Percentiles rank a stretch among this genome's conserved stretches.
Conservation (phyloP, 2,888 invertebrate species). For the Apeira syringaria region DNA sequence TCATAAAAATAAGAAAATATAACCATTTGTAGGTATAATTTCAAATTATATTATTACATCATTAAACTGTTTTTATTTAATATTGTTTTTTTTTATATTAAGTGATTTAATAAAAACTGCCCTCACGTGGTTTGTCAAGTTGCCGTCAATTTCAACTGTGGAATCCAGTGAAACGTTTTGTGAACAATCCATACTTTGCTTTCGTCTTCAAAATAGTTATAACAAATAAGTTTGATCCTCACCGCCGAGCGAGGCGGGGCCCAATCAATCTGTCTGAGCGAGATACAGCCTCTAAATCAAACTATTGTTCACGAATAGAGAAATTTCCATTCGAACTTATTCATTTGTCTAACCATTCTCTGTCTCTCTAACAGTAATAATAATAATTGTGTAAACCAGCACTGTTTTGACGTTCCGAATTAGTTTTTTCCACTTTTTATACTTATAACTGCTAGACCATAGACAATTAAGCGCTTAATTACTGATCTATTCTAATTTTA, state of each 20-base stretch:
- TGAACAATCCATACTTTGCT: conserved; percentile 10
- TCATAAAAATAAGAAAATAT: too few relatives aligned
- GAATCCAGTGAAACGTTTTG: too few relatives aligned
- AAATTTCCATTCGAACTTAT: conserved; percentile 83
- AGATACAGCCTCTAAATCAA: conserved; percentile 82
- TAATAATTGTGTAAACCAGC: conserved; percentile 53
- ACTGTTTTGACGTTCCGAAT: conserved; percentile 35
- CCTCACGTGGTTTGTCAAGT: too few relatives aligned
- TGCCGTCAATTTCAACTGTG: too few relatives aligned
- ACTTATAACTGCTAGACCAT: conserved; percentile 18
- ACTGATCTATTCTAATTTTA: conserved; percentile 34
- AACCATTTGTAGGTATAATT: too few relatives aligned
- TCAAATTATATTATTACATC: too few relatives aligned
- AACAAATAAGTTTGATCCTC: conserved; percentile 47
- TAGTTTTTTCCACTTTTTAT: conserved; percentile 23
- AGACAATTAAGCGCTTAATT: conserved; percentile 22
- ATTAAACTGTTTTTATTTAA: too few relatives aligned
- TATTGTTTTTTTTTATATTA: too few relatives aligned
- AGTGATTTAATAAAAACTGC: too few relatives aligned
- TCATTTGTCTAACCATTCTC: conserved; percentile 82
- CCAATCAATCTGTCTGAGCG: conserved; percentile 82
- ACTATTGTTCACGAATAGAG: conserved; percentile 81
- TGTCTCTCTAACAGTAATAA: conserved; percentile 57
- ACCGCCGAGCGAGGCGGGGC: conserved; percentile 58
- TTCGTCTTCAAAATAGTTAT: conserved; percentile 25